These are phyloP conservation scores for Marisa cornuarietis DNA, from an alignment of 1,140 invertebrate species.

Conservation along the genomic window DNA sequence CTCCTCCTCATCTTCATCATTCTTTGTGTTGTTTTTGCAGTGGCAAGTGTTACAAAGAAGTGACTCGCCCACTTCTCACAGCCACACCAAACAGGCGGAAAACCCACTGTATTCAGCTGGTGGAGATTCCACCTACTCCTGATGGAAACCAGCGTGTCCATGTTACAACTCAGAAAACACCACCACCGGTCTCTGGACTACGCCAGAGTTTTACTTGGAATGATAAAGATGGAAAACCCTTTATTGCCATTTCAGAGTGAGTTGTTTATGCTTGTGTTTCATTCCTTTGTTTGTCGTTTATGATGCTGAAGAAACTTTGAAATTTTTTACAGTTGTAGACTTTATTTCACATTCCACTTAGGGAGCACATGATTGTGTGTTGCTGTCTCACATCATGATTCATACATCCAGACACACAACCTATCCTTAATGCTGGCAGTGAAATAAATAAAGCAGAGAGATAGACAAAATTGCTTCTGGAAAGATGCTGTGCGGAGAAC, in stretches of 20 bases:
- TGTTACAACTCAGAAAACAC: neutral
- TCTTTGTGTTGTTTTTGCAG: conserved; percentile 58
- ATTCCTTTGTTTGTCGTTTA: neutral
- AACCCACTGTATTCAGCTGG: conserved; percentile 81
- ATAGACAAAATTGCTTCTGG: too few species aligned
- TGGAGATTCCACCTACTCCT: conserved; percentile 75
- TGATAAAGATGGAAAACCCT: neutral
- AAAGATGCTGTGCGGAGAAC: too few species aligned
- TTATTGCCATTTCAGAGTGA: conserved; percentile 31
- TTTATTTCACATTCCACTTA: too few species aligned
- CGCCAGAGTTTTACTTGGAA: conserved; percentile 4
- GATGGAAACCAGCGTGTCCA: conserved; percentile 63
- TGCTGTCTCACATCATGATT: too few species aligned
- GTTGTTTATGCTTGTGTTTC: neutral
- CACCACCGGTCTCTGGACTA: conserved; percentile 1
- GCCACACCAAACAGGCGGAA: conserved; percentile 66
- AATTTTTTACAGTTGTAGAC: too few species aligned
- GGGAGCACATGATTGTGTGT: too few species aligned
- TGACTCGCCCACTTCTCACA: conserved; percentile 71
- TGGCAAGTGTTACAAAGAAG: conserved; percentile 74
- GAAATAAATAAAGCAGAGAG: too few species aligned
- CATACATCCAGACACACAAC: too few species aligned
- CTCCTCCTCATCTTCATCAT: neutral
- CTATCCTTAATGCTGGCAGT: too few species aligned
- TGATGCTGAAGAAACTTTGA: too few species aligned